Percentiles rank a stretch among this genome's conserved stretches.
These are phyloP conservation scores for Eilema griseolum DNA, from an alignment of 2,888 invertebrate genomes.

Conservation along the genomic window DNA sequence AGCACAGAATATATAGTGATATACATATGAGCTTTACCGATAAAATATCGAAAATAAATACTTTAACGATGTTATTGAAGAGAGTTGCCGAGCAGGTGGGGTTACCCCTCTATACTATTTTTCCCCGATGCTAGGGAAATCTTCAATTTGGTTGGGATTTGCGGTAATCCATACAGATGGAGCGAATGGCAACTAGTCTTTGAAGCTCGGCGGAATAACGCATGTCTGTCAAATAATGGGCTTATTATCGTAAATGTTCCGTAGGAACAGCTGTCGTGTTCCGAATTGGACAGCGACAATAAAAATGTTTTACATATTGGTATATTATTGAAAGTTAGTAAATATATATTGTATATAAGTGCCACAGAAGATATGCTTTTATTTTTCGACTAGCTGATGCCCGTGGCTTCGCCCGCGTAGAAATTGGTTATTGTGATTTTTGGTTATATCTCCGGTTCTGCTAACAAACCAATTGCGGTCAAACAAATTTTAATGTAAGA, in stretches of 20 bases:
- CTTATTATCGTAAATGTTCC: slow-evolving; percentile 24
- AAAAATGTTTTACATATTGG: neutral
- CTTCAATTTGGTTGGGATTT: slow-evolving; percentile 68
- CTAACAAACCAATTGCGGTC: too few species aligned
- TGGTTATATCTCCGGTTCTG: too few species aligned
- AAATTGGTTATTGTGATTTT: too few species aligned
- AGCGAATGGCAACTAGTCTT: slow-evolving; percentile 45
- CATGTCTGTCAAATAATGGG: slow-evolving; percentile 47
- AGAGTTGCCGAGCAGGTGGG: slow-evolving; percentile 1
- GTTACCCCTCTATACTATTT: slow-evolving; percentile 33
- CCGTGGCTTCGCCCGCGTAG: too few species aligned
- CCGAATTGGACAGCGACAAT: slow-evolving; percentile 10
- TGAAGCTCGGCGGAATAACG: slow-evolving; percentile 41
- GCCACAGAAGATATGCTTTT: too few species aligned
- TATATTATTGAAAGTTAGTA: too few species aligned
- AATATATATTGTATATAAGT: too few species aligned
- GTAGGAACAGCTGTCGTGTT: slow-evolving; percentile 12
- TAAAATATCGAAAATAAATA: slow-evolving; percentile 17
- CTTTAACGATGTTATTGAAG: slow-evolving; percentile 18
- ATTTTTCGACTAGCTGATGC: too few species aligned
- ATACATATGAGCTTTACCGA: neutral
- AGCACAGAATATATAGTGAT: too few species aligned
- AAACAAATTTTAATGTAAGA: too few species aligned
- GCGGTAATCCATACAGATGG: slow-evolving; percentile 63
- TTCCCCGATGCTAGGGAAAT: slow-evolving; percentile 47